Conservation (phyloP, 2,888 invertebrate species). For the Nasonovia ribisnigri region DNA sequence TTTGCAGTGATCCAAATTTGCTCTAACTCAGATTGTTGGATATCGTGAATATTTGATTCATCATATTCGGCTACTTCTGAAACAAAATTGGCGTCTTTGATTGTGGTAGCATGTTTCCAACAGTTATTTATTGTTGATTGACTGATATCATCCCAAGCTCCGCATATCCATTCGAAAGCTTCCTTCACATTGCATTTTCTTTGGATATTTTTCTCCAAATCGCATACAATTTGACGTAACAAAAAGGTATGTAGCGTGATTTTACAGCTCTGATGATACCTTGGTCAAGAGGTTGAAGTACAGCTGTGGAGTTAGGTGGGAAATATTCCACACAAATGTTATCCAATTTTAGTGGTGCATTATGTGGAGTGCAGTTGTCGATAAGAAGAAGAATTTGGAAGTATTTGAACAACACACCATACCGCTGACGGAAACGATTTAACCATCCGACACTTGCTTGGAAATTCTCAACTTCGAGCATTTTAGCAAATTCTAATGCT, state of each 20-base stretch:
- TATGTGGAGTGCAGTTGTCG: too few species aligned
- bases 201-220: constrained; percentile 25
- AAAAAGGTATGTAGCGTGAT: not conserved
- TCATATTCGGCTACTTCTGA: constrained; percentile 46
- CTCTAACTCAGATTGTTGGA: constrained; percentile 21
- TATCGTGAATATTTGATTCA: constrained; percentile 15
- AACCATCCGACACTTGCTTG: constrained; percentile 20
- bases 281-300: constrained; percentile 38
- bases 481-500: constrained; percentile 25
- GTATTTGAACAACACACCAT: not conserved
- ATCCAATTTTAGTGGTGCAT: too few species aligned
- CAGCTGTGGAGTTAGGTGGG: not conserved
- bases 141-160: constrained; percentile 28
- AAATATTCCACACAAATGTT: not conserved
- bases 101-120: constrained; percentile 11
- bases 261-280: constrained; percentile 37
- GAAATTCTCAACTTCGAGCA: constrained; percentile 19
- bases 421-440: not conserved
- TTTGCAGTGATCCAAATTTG: constrained; percentile 20
- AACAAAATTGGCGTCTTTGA: constrained; percentile 35
- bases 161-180: constrained; percentile 20
- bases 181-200: not conserved
- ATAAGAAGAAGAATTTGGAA: too few species aligned
- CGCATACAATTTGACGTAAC: not conserved
- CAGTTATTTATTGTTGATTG: constrained; percentile 25